Percentiles rank a stretch among this genome's conserved stretches.
Evolutionary conservation across 2,888 invertebrate species (phyloP).

Genomic region (Epiblema foenella): DNA sequence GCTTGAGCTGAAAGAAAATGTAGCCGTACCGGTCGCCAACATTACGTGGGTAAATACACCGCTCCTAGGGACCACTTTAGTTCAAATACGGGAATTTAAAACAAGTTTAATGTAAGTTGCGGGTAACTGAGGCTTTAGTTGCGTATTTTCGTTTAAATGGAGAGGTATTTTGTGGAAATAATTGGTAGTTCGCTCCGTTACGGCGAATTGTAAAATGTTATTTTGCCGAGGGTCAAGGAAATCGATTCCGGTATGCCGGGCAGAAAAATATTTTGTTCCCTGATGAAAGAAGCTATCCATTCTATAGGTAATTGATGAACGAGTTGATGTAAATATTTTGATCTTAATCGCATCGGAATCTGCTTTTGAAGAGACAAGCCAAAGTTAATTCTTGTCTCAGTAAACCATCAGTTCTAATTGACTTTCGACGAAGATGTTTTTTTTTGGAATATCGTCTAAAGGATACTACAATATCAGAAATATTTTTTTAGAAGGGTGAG

Average conservation of each 20-base stretch:
- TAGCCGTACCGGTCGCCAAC: background rate
- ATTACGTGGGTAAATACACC: slow-evolving; percentile 25
- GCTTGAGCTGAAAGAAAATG: slow-evolving; percentile 23
- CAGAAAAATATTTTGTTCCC: slow-evolving; percentile 25
- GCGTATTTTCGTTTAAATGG: slow-evolving; percentile 1
- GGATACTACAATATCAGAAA: background rate
- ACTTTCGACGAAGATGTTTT: background rate
- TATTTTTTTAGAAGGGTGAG: background rate
- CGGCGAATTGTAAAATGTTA: slow-evolving; percentile 7
- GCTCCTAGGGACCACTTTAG: slow-evolving; percentile 36
- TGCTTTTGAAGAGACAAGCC: background rate
- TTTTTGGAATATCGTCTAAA: background rate
- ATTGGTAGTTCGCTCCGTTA: slow-evolving; percentile 1
- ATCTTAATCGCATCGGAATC: background rate
- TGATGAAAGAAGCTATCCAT: slow-evolving; percentile 15
- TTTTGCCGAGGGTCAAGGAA: background rate
- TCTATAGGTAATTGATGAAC: slow-evolving; percentile 23
- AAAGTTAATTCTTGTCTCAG: background rate
- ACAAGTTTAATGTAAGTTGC: slow-evolving; percentile 36
- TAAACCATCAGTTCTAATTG: background rate
- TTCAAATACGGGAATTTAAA: slow-evolving; percentile 32
- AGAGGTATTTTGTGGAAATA: slow-evolving; percentile 8
- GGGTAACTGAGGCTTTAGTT: slow-evolving; percentile 8
- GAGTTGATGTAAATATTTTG: slow-evolving; percentile 36
- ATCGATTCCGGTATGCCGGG: slow-evolving; percentile 5